Base-by-base conservation (phyloP, 2,888 invertebrate species). In the Drosophila glabriapex region DNA sequence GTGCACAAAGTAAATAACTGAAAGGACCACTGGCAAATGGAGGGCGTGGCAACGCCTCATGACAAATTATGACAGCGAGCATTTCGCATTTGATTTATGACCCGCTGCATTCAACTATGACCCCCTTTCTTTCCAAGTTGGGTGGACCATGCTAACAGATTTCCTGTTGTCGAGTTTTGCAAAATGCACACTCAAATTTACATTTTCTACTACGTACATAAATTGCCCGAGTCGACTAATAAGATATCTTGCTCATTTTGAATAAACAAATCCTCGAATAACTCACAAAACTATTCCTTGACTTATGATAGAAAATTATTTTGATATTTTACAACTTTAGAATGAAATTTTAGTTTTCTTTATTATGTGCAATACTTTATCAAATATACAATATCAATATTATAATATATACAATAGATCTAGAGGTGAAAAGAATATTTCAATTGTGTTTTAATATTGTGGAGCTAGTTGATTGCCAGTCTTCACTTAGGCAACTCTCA, bases 61-160 rank as follows among this genome's bases (percentile, higher is more conserved):
- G 92, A 92, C 91, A 92, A 91, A 91, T 92, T 92, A 91, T 92
- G 92, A 92, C 92, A 92, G 89, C 83, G 56, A 68, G 80, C 78
- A 84, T 87, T 91, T 82, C 73, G 79, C 29, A 55, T 64, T 71
- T 92, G 92, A 92, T 92, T 92, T 92, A 92, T 91, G 85, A 77
- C 37, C 52, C 59, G 58, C 71, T 62, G 74, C 83, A 74, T 77
- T 87, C 90, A 88, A 78, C 90, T 79, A 88, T 88, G 86, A 87
- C 80, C 80, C 89, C 83, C 88, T 87, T 82, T 76, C 58, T 29
- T 37, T 39, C 14, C 46, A 39, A 35, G 14, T 43, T 41, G 37
- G 37, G 22, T 41, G 66, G 62, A 75, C 77, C 68, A 61, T 52
- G 72, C 61, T 39, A 74, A 70, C 78, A 60, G 69, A 80, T 71